Percentiles rank a stretch among this genome's conserved stretches.
Evolutionary conservation across 1,140 invertebrate species (phyloP).

Genomic region (Adoxophyes honmai): DNA sequence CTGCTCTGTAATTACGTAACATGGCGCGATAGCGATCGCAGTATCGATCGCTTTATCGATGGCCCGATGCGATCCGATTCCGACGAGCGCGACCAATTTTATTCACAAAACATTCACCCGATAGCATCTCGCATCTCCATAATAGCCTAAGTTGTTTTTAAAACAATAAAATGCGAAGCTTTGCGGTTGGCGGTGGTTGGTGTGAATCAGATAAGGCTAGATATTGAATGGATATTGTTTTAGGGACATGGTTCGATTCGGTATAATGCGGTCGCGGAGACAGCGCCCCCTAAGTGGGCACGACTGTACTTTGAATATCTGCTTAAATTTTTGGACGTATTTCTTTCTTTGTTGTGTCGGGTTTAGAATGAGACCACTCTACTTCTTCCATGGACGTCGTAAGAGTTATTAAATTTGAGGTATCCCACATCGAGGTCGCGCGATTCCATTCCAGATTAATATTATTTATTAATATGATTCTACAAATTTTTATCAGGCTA

Average conservation of each 20-base stretch:
- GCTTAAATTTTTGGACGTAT: too few relatives aligned
- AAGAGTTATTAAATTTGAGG: too few relatives aligned
- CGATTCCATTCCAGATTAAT: too few relatives aligned
- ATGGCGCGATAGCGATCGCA: slow-evolving; percentile 50
- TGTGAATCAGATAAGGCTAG: slow-evolving; percentile 66
- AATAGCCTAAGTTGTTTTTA: slow-evolving; percentile 55
- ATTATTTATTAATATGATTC: too few relatives aligned
- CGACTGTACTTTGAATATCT: too few relatives aligned
- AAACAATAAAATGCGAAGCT: slow-evolving; percentile 63
- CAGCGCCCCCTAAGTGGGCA: background rate
- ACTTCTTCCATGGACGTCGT: too few relatives aligned
- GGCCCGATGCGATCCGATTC: slow-evolving; percentile 43
- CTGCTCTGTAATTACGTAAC: slow-evolving; percentile 65
- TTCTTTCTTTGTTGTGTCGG: too few relatives aligned
- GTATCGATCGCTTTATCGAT: slow-evolving; percentile 48
- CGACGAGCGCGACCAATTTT: slow-evolving; percentile 68
- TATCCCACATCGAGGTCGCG: too few relatives aligned
- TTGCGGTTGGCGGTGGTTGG: slow-evolving; percentile 48
- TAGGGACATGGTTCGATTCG: slow-evolving; percentile 30
- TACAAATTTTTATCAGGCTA: too few relatives aligned
- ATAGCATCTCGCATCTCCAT: slow-evolving; percentile 61
- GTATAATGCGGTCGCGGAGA: slow-evolving; percentile 37
- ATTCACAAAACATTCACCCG: slow-evolving; percentile 67
- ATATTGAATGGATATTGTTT: slow-evolving; percentile 51
- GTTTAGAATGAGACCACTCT: too few relatives aligned